Conservation (phyloP, 2,113 vertebrate species). For the Ageneiosus marmoratus region DNA sequence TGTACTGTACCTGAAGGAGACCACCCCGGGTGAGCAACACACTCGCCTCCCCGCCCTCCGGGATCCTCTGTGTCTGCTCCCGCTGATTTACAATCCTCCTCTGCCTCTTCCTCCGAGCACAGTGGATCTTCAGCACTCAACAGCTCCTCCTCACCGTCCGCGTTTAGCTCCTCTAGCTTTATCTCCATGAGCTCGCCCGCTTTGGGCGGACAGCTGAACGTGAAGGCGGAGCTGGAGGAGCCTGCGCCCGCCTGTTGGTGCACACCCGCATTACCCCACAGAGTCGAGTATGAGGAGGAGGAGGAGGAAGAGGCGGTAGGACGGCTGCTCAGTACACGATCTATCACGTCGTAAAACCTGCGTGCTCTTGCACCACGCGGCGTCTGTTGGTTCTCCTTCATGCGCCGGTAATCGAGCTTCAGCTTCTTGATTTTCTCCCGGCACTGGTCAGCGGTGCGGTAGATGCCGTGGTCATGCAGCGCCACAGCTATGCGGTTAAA, state of each 20-base stretch:
- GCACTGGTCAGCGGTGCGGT: constrained; percentile 83
- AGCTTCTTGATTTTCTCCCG: constrained; percentile 93
- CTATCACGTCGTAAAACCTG: constrained; percentile 91
- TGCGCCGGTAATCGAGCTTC: constrained; percentile 87
- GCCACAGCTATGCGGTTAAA: constrained; percentile 86
- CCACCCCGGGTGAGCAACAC: constrained; percentile 68
- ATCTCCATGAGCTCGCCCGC: constrained; percentile 76
- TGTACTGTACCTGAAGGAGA: constrained; percentile 80
- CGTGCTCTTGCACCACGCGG: constrained; percentile 75
- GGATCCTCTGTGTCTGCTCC: constrained; percentile 62
- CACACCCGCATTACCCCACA: constrained; percentile 70
- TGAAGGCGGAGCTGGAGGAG: constrained; percentile 68
- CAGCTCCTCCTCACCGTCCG: constrained; percentile 71
- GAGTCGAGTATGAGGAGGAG: constrained; percentile 40
- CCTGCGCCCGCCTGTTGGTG: constrained; percentile 78
- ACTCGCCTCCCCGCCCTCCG: constrained; percentile 64
- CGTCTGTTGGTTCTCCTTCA: constrained; percentile 83
- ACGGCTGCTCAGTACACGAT: constrained; percentile 81
- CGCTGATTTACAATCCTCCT: constrained; percentile 70
- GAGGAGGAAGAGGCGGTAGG: constrained; percentile 76
- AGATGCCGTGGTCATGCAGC: constrained; percentile 81
- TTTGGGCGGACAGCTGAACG: constrained; percentile 77
- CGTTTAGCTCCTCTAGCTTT: constrained; percentile 81
- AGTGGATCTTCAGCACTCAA: constrained; percentile 48
- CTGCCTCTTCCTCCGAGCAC: constrained; percentile 73